Evolutionary conservation across 2,113 vertebrate species (phyloP).

Genomic region (Nannospalax galili): DNA sequence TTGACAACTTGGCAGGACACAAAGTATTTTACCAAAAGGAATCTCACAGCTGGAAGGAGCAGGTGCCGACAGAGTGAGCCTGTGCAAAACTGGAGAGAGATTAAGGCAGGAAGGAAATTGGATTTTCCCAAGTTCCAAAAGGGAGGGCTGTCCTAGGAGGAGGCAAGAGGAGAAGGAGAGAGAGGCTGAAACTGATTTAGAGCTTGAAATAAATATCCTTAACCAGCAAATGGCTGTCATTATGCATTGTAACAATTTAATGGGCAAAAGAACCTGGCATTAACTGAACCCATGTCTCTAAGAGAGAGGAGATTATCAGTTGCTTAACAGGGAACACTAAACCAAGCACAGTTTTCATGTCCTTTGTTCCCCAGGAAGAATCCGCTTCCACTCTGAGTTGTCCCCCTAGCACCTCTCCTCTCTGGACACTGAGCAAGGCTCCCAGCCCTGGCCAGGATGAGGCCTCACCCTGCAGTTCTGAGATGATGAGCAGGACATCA

Average conservation of each 20-base stretch:
- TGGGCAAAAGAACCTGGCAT: constrained; percentile 83
- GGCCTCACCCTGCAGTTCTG: constrained; percentile 1
- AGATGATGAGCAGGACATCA: background rate
- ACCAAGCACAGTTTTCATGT: constrained; percentile 83
- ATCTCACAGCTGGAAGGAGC: constrained; percentile 87
- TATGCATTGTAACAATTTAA: constrained; percentile 82
- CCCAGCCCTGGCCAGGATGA: constrained; percentile 55
- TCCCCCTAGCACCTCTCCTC: constrained; percentile 58
- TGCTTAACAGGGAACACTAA: constrained; percentile 83
- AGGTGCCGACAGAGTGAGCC: constrained; percentile 85
- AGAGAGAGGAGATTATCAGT: constrained; percentile 82
- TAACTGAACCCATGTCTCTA: constrained; percentile 79
- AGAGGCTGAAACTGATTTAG: constrained; percentile 72
- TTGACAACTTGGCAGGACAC: constrained; percentile 83
- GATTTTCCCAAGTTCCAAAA: constrained; percentile 88
- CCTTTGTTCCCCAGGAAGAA: constrained; percentile 78
- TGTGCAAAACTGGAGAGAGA: constrained; percentile 83
- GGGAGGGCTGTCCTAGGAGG: constrained; percentile 75
- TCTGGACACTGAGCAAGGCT: constrained; percentile 73
- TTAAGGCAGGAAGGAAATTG: constrained; percentile 88
- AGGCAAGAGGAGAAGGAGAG: background rate
- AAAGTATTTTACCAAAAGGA: constrained; percentile 86
- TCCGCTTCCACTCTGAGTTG: constrained; percentile 56
- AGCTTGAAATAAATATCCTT: constrained; percentile 73
- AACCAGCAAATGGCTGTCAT: constrained; percentile 71